Conservation (phyloP, 1,140 invertebrate genomes). For the Ptiloglossa arizonensis region DNA sequence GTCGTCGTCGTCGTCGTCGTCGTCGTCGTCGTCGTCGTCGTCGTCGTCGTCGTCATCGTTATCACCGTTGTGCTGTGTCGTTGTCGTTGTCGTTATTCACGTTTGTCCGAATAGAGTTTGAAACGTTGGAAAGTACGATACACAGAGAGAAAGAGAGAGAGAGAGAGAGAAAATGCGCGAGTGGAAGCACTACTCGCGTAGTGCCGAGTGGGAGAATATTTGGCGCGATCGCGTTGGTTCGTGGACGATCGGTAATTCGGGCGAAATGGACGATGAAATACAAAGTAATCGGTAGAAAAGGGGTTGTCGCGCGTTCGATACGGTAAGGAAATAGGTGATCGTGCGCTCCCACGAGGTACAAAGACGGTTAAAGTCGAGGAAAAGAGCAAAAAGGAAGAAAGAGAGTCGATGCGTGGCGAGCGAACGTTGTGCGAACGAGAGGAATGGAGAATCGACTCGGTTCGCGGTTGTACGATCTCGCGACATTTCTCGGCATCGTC, state of each 20-base stretch:
- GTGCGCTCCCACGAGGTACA: slow-evolving; percentile 55
- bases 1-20: slow-evolving; percentile 1
- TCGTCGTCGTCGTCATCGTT: background rate
- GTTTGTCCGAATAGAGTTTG: background rate
- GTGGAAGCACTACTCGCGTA: too few species aligned
- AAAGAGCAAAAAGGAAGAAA: slow-evolving; percentile 27
- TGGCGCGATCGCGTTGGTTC: slow-evolving; percentile 30
- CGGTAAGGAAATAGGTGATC: too few species aligned
- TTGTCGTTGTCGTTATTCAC: background rate
- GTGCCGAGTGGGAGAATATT: slow-evolving; percentile 40
- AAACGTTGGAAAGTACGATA: background rate
- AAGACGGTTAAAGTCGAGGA: slow-evolving; percentile 9
- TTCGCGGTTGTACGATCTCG: background rate
- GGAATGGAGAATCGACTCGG: slow-evolving; percentile 66
- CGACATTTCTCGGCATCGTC: background rate
- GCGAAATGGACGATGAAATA: too few species aligned
- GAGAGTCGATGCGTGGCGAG: slow-evolving; percentile 10
- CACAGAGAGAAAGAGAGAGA: slow-evolving; percentile 14
- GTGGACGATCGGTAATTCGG: background rate
- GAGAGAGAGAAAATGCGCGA: slow-evolving; percentile 29
- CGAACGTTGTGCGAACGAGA: slow-evolving; percentile 42
- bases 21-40: background rate
- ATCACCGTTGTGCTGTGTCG: too few species aligned
- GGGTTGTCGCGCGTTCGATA: too few species aligned
- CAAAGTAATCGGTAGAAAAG: too few species aligned